Conservation (phyloP, 23 tunicate genomes). For the Styela clava region DNA sequence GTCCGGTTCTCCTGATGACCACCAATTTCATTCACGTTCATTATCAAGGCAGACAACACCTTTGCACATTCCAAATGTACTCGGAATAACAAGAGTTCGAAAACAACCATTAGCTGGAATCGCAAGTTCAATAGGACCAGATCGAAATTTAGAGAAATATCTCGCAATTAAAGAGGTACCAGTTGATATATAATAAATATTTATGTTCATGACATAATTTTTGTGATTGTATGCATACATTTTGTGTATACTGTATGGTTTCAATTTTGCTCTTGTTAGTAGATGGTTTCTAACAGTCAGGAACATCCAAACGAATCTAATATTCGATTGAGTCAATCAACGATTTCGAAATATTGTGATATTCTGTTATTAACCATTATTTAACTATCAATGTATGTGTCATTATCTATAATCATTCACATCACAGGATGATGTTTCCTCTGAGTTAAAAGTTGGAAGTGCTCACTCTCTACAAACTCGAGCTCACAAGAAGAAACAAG, state of each 20-base stretch:
- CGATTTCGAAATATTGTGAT: too few relatives aligned
- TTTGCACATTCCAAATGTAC: not conserved
- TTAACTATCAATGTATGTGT: too few relatives aligned
- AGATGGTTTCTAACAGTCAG: too few relatives aligned
- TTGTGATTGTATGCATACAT: too few relatives aligned
- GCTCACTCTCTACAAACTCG: not conserved
- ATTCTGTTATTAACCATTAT: too few relatives aligned
- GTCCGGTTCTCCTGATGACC: not conserved
- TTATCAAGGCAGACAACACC: not conserved
- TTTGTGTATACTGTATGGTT: too few relatives aligned
- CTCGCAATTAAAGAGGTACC: slow-evolving; percentile 22
- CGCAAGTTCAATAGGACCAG: slow-evolving; percentile 50
- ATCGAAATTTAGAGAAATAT: slow-evolving; percentile 27
- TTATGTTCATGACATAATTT: not conserved
- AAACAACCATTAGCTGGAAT: not conserved
- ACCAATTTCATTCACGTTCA: not conserved
- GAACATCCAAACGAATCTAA: too few relatives aligned
- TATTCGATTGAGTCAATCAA: too few relatives aligned
- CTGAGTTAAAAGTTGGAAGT: slow-evolving; percentile 25
- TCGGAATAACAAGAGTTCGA: not conserved
- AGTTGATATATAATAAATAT: not conserved
- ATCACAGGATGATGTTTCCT: not conserved
- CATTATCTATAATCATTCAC: too few relatives aligned
- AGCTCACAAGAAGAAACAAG: not conserved
- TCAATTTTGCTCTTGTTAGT: too few relatives aligned